Evolutionary conservation across 1,140 invertebrate genomes (phyloP).

Genomic region (Penaeus vannamei): DNA sequence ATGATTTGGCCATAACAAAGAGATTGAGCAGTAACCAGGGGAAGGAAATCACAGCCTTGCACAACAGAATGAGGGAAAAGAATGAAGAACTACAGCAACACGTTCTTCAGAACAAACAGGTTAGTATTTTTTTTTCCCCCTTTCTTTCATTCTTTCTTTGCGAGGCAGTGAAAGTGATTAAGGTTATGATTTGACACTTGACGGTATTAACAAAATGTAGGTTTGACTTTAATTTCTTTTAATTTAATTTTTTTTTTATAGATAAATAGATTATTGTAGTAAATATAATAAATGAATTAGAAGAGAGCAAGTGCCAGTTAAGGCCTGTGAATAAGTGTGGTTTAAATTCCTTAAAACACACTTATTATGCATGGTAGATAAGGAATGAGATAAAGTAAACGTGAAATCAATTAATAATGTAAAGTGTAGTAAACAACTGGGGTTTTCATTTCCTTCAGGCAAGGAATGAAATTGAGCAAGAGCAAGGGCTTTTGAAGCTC

Average conservation of each 20-base stretch:
- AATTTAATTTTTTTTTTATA: too few relatives aligned
- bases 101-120: conserved; percentile 38
- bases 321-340: too few relatives aligned
- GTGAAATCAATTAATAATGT: too few relatives aligned
- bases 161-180: background rate
- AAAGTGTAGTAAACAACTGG: background rate
- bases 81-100: conserved; percentile 43
- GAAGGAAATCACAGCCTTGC: conserved; percentile 30
- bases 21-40: conserved; percentile 30
- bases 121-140: background rate
- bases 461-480: conserved; percentile 41
- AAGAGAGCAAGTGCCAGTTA: too few relatives aligned
- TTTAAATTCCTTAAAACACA: too few relatives aligned
- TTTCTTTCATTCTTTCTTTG: background rate
- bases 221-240: too few relatives aligned
- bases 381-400: too few relatives aligned
- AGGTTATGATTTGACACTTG: too few relatives aligned
- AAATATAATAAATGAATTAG: too few relatives aligned
- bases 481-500: conserved; percentile 44
- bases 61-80: conserved; percentile 39
- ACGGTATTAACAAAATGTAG: too few relatives aligned
- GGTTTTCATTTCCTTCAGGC: conserved; percentile 7
- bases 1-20: conserved; percentile 49
- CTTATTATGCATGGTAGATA: too few relatives aligned
- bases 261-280: too few relatives aligned